These are phyloP conservation scores for Phoeniculus purpureus DNA, from an alignment of 2,797 vertebrate species.

Conservation along the genomic window DNA sequence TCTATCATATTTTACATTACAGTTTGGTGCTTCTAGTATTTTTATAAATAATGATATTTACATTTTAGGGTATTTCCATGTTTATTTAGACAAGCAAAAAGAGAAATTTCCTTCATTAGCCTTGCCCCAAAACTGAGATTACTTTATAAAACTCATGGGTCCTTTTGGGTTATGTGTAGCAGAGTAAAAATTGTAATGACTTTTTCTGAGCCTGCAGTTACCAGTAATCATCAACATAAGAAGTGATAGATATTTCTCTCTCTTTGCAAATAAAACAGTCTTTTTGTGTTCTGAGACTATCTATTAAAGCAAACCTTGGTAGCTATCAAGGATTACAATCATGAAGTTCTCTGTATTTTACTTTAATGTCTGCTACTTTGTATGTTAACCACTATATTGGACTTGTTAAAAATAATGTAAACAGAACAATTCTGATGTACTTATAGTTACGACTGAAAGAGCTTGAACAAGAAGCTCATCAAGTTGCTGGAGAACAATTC, in stretches of 20 bases:
- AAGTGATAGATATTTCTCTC: background rate
- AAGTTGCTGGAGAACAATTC: conserved; percentile 88
- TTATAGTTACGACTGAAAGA: conserved; percentile 85
- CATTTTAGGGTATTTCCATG: background rate
- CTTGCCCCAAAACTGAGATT: background rate
- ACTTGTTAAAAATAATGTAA: background rate
- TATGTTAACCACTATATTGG: no score
- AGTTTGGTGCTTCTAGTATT: background rate
- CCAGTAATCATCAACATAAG: background rate
- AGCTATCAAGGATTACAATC: background rate
- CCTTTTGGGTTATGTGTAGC: background rate
- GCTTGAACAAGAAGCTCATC: conserved; percentile 88
- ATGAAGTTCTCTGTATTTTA: background rate
- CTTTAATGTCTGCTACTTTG: no score
- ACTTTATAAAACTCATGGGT: background rate
- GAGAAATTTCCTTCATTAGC: background rate
- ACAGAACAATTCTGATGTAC: background rate
- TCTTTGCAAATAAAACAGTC: background rate
- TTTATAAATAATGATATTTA: background rate
- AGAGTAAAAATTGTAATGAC: background rate
- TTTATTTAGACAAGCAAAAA: background rate
- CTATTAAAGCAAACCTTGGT: background rate
- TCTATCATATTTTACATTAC: background rate
- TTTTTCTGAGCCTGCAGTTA: background rate
- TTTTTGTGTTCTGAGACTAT: background rate